These are phyloP conservation scores for Crematogaster levior DNA, from an alignment of 2,888 invertebrate genomes.

Conservation along the genomic window DNA sequence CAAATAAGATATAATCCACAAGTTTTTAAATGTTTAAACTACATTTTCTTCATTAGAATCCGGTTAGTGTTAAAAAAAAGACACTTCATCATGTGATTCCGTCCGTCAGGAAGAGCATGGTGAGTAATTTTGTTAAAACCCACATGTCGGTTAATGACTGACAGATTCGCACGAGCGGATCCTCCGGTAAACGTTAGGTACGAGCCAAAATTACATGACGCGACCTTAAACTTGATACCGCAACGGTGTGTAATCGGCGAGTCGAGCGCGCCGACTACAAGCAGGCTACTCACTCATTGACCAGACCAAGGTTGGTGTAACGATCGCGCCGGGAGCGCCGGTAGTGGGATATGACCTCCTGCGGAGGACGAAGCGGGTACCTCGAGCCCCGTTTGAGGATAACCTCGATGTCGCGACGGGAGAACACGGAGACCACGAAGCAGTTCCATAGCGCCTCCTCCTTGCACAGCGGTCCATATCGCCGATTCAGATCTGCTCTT, in stretches of 20 bases:
- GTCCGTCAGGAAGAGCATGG: not conserved
- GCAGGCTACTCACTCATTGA: conserved; percentile 91
- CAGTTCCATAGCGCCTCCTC: conserved; percentile 92
- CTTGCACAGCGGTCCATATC: conserved; percentile 91
- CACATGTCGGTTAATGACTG: not conserved
- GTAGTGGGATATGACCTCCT: conserved; percentile 93
- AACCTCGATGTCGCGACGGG: conserved; percentile 90
- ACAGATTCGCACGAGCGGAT: not conserved
- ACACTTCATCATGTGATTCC: too few species aligned
- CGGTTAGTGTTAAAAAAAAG: too few species aligned
- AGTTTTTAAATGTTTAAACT: not conserved
- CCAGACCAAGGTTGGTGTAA: conserved; percentile 93
- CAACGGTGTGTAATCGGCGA: conserved; percentile 16
- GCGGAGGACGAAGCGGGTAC: conserved; percentile 93
- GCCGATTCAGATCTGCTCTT: conserved; percentile 84
- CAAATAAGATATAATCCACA: not conserved
- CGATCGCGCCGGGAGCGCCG: conserved; percentile 91
- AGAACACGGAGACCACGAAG: conserved; percentile 91
- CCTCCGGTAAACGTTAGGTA: not conserved
- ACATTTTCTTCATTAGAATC: not conserved
- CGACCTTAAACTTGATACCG: conserved; percentile 65
- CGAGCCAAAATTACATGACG: conserved; percentile 40
- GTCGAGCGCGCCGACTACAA: not conserved
- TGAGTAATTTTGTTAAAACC: not conserved
- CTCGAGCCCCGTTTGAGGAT: conserved; percentile 91